Percentiles rank a stretch among this genome's conserved stretches.
Conservation (phyloP, 2,113 vertebrate species). For the Barnardius zonarius region DNA sequence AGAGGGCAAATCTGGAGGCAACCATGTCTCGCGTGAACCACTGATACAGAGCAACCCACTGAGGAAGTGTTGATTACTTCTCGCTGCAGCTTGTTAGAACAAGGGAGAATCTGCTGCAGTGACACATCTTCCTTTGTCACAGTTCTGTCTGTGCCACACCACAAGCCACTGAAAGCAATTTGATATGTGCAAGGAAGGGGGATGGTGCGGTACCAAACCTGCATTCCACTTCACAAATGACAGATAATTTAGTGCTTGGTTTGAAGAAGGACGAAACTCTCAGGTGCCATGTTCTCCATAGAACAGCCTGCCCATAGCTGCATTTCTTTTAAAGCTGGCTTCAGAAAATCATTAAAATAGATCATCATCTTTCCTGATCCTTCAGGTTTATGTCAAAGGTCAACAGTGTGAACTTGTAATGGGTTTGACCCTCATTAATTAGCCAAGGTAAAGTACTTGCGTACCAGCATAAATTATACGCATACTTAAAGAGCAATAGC, state of each 20-base stretch:
- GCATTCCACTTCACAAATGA: background rate
- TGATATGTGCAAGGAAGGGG: background rate
- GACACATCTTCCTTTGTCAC: background rate
- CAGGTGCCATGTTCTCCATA: background rate
- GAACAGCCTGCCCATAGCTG: background rate
- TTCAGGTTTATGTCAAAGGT: slow-evolving; percentile 22
- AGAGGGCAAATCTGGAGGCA: background rate
- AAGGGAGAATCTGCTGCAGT: background rate
- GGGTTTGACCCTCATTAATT: slow-evolving; percentile 33
- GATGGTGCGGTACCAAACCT: background rate
- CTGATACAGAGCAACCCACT: background rate
- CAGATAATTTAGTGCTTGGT: background rate
- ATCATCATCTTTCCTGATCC: background rate
- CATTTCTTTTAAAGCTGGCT: background rate
- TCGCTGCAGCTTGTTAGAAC: background rate
- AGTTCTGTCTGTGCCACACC: background rate
- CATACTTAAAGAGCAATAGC: background rate
- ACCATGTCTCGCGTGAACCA: accelerated
- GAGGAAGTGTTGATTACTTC: background rate
- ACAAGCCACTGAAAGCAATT: background rate
- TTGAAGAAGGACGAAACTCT: background rate
- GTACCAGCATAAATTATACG: background rate
- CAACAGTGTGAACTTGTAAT: background rate
- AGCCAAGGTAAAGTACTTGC: background rate
- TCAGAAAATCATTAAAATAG: slow-evolving; percentile 18